Base-by-base conservation (phyloP, 2,113 vertebrate species). In the Gopherus evgoodei region DNA sequence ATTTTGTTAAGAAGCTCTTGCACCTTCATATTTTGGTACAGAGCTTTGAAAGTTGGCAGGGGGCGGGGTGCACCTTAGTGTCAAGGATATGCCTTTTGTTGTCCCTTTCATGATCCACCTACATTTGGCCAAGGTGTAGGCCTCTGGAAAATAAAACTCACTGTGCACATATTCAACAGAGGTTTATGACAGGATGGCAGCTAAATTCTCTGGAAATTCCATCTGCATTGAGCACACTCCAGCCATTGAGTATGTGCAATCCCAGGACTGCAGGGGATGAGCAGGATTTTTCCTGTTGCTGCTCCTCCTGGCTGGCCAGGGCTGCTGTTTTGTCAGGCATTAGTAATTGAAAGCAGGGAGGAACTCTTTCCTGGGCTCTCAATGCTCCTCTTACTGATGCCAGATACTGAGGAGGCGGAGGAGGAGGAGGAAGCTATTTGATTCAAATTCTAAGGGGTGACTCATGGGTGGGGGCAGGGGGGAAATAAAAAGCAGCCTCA, bases 31-130 rank as follows among this genome's bases (percentile, higher is more conserved):
- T 86, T 50, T 87, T 35, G 42, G 52, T 84, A n/a, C 14, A 29
- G 6, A 14, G 5, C 11, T 2, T 19, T 3, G 4, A 49, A n/a
- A 72, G 42, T 56, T 81, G 79, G 81, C 4, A 1, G 50, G 13
- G 50, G 13, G 4, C 42, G 5, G 50, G 50, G 50, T 6, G 13
- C 14, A 50, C 50, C 50, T 14, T 50, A 69, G 14, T 59, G 53
- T 14, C 0, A 87, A 44, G 38, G 79, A 47, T 4, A 11, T 1
- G 2, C 2, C 1, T 42, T 83, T 75, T 81, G 80, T 8, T 44
- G 13, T 56, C 76, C 47, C 24, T 59, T 16, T 81, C 52, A 87
- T 86, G 80, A 75, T 27, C 12, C 22, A 49, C 44, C 25, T 17
- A 57, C 24, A 69, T 72, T 83, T 57, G 44, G 4, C 10, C 3